A percentile compares a stretch with the other conserved stretches of the same genome.
Conservation (phyloP, 2,113 vertebrate species). For the Empidonax alnorum region DNA sequence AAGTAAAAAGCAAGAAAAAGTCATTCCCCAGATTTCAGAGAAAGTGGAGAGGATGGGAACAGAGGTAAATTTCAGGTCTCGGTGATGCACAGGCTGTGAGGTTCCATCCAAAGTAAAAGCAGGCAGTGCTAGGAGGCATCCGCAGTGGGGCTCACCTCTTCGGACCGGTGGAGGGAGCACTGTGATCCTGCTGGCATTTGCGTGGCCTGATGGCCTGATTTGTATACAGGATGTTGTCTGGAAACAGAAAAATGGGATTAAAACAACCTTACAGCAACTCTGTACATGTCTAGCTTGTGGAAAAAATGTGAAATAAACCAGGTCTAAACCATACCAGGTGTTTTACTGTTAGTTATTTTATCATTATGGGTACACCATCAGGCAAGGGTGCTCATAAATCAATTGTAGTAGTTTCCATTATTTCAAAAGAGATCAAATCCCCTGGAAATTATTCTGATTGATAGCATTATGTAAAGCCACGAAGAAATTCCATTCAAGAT, state of each 20-base stretch:
- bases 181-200: neutral
- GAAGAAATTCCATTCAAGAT: slow-evolving; percentile 19
- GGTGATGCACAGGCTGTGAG: neutral
- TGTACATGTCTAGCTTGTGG: neutral
- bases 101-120: neutral
- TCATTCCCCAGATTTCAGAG: neutral
- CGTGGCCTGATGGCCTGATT: neutral
- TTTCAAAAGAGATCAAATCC: slow-evolving; percentile 26
- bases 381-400: neutral
- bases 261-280: neutral
- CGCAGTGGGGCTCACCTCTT: neutral
- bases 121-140: neutral
- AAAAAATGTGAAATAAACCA: neutral
- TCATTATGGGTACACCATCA: neutral
- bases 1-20: neutral
- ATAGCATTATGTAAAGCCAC: neutral
- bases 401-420: neutral
- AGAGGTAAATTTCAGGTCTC: neutral
- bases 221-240: neutral
- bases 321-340: neutral
- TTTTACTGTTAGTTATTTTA: neutral
- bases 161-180: neutral
- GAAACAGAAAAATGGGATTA: neutral
- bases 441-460: neutral
- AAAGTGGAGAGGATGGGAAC: neutral